These are phyloP conservation scores for Panzeria rudis DNA, from an alignment of 2,888 invertebrate genomes.

Conservation along the genomic window DNA sequence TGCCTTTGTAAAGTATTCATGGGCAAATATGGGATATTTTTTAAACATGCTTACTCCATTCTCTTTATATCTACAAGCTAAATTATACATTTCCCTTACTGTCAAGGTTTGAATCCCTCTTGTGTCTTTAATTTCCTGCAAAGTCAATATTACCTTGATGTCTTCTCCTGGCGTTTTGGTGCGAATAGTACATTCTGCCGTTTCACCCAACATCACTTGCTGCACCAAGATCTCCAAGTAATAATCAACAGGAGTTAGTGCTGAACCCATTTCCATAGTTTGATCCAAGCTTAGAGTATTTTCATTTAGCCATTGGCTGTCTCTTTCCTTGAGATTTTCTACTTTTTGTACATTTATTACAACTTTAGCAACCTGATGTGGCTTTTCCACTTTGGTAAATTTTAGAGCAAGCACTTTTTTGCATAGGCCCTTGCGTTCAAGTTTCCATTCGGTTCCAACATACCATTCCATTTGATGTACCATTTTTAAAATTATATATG, in stretches of 20 bases:
- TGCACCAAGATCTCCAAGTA: slow-evolving; percentile 84
- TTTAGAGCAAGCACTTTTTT: slow-evolving; percentile 78
- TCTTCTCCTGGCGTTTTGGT: slow-evolving; percentile 75
- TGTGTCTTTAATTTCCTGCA: slow-evolving; percentile 82
- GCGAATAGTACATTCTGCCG: slow-evolving; percentile 83
- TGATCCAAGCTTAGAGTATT: slow-evolving; percentile 47
- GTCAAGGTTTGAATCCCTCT: slow-evolving; percentile 84
- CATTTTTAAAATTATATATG: slow-evolving; percentile 15
- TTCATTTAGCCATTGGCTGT: slow-evolving; percentile 75
- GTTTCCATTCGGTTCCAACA: slow-evolving; percentile 80
- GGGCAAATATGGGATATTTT: slow-evolving; percentile 88
- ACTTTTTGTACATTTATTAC: slow-evolving; percentile 77
- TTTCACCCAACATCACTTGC: slow-evolving; percentile 84
- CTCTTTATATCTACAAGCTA: slow-evolving; percentile 84
- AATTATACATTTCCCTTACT: slow-evolving; percentile 82
- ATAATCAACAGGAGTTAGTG: slow-evolving; percentile 83
- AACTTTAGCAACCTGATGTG: slow-evolving; percentile 79
- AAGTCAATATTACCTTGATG: slow-evolving; percentile 81
- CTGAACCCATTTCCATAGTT: slow-evolving; percentile 82
- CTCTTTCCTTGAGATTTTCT: slow-evolving; percentile 75
- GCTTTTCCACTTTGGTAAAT: slow-evolving; percentile 79
- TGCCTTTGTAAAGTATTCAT: slow-evolving; percentile 89
- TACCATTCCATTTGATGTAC: slow-evolving; percentile 80
- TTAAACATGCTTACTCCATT: slow-evolving; percentile 87
- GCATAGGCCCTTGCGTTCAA: slow-evolving; percentile 77